Evolutionary conservation across 2,797 vertebrate genomes (phyloP).

Genomic region (Xiphophorus birchmanni): DNA sequence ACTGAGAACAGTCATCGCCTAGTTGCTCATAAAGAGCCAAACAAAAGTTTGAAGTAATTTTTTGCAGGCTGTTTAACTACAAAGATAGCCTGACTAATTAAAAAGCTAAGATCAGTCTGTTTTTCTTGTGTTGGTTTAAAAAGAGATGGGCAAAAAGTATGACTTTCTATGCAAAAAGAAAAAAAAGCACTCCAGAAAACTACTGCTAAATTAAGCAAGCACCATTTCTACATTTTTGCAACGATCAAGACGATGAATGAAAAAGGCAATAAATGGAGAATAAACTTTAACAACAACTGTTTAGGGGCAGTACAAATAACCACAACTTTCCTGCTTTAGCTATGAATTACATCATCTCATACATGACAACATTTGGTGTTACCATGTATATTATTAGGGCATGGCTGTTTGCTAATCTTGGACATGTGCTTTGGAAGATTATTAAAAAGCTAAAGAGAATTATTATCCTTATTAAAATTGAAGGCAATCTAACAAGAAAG

Average conservation of each 20-base stretch:
- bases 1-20: neutral
- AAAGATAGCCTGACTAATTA: neutral
- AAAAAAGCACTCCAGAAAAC: neutral
- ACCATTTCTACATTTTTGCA: neutral
- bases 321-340: neutral
- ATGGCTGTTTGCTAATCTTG: neutral
- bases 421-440: neutral
- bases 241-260: neutral
- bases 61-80: neutral
- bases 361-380: neutral
- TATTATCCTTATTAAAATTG: neutral
- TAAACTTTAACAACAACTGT: neutral
- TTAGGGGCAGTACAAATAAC: neutral
- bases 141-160: neutral
- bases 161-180: neutral
- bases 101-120: neutral
- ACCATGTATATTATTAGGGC: neutral
- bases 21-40: neutral
- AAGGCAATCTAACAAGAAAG: neutral
- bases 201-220: neutral
- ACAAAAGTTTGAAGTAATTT: neutral
- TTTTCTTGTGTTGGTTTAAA: neutral
- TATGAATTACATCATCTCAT: neutral
- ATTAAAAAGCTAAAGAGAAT: neutral
- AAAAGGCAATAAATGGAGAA: neutral